Conservation (phyloP, 1,140 invertebrate genomes). For the Papilio dardanus region DNA sequence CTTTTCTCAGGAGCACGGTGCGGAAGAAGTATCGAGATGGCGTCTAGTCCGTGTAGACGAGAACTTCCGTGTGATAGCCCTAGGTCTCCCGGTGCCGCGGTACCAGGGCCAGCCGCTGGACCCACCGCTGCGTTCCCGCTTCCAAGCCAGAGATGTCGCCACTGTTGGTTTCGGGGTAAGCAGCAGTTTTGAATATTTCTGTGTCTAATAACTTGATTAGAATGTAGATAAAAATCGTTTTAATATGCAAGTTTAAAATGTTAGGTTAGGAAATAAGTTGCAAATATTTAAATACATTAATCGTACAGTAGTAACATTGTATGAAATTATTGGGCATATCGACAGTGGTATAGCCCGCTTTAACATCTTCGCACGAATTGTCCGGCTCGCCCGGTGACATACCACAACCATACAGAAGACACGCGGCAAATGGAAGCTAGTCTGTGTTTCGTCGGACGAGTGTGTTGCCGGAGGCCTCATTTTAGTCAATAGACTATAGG, state of each 20-base stretch:
- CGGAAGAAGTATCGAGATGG: slow-evolving; percentile 92
- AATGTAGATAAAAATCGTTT: not conserved
- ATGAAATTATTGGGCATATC: too few relatives aligned
- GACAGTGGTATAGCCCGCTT: too few relatives aligned
- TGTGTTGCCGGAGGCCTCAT: too few relatives aligned
- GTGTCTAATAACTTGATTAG: too few relatives aligned
- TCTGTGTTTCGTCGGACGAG: too few relatives aligned
- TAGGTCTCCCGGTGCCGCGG: slow-evolving; percentile 94
- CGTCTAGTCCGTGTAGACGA: slow-evolving; percentile 94
- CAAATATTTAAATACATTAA: not conserved
- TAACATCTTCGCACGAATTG: too few relatives aligned
- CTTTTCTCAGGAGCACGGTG: slow-evolving; percentile 87
- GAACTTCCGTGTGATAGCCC: slow-evolving; percentile 95
- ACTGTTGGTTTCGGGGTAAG: slow-evolving; percentile 85
- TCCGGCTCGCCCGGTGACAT: too few relatives aligned
- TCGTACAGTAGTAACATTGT: too few relatives aligned
- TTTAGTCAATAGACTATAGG: too few relatives aligned
- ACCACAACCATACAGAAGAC: too few relatives aligned
- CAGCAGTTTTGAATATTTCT: too few relatives aligned
- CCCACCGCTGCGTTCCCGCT: slow-evolving; percentile 96
- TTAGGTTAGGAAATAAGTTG: not conserved
- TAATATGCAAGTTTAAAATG: not conserved
- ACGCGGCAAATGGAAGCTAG: too few relatives aligned
- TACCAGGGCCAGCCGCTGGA: slow-evolving; percentile 97
- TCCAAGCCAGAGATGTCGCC: slow-evolving; percentile 94